These are phyloP conservation scores for Lordiphosa fenestrarum DNA, from an alignment of 2,888 invertebrate species.

Conservation along the genomic window DNA sequence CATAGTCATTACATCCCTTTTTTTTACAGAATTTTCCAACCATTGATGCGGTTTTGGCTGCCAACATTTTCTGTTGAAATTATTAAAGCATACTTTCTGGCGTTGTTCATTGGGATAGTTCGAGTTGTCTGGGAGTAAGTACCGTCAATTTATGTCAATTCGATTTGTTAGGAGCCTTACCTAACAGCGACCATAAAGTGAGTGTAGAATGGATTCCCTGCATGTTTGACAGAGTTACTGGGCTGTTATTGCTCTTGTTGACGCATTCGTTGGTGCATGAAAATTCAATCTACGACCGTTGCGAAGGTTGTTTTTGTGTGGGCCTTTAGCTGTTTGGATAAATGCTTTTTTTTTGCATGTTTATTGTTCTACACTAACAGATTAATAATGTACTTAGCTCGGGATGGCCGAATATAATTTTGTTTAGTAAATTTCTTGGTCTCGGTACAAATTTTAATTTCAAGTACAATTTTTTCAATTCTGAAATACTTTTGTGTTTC, in stretches of 20 bases:
- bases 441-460: too few species aligned
- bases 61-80: too few species aligned
- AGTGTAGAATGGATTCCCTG: constrained; percentile 33
- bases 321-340: constrained; percentile 47
- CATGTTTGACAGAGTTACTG: constrained; percentile 43
- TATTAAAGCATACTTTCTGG: too few species aligned
- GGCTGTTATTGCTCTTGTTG: constrained; percentile 21
- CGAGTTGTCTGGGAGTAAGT: constrained; percentile 27
- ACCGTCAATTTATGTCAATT: constrained; percentile 60
- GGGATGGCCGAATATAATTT: constrained; percentile 8
- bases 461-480: too few species aligned
- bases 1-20: too few species aligned
- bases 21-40: too few species aligned
- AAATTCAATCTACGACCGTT: constrained; percentile 64
- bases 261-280: constrained; percentile 54
- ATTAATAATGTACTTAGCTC: constrained; percentile 15
- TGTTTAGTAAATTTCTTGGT: constrained; percentile 6
- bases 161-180: constrained; percentile 41
- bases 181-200: constrained; percentile 30
- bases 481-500: too few species aligned
- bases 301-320: constrained; percentile 18
- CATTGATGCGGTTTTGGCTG: too few species aligned
- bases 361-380: constrained; percentile 41
- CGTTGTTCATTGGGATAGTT: not conserved
- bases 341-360: constrained; percentile 1